Evolutionary conservation across 2,888 invertebrate species (phyloP).

Genomic region (Pristionchus exspectatus): DNA sequence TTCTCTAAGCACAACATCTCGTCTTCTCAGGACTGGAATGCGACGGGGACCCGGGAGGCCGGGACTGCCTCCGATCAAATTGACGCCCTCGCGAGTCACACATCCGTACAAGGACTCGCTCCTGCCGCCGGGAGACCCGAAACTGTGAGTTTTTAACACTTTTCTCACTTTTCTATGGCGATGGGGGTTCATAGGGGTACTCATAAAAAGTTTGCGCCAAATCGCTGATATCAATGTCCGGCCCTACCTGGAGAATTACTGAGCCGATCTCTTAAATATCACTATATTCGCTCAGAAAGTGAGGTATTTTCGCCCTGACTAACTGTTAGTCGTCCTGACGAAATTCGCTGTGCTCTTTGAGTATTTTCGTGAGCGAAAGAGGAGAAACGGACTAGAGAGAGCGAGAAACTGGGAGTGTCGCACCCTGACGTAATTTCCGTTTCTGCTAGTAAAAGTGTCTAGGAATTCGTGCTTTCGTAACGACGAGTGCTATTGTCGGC

Average conservation of each 20-base stretch:
- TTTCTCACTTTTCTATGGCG: background rate
- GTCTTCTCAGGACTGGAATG: background rate
- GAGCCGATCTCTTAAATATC: too few relatives aligned
- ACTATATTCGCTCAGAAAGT: too few relatives aligned
- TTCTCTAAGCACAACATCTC: background rate
- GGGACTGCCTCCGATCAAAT: background rate
- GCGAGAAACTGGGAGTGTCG: background rate
- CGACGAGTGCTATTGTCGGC: background rate
- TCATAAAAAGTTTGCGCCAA: too few relatives aligned
- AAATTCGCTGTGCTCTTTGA: background rate
- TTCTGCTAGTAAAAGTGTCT: background rate
- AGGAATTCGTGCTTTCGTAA: conserved; percentile 39
- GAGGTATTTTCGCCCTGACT: background rate
- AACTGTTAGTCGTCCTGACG: background rate
- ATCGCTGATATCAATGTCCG: too few relatives aligned
- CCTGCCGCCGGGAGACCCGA: conserved; percentile 5
- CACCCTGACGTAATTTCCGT: background rate
- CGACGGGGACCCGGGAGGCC: conserved; percentile 1
- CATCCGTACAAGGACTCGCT: conserved; percentile 5
- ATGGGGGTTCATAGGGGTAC: too few relatives aligned
- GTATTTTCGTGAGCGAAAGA: background rate
- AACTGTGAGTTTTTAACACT: conserved; percentile 24
- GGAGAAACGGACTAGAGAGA: background rate
- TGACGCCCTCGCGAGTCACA: background rate
- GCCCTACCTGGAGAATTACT: too few relatives aligned